Base-by-base conservation (phyloP, 2,888 invertebrate species). In the Notodonta ziczac region DNA sequence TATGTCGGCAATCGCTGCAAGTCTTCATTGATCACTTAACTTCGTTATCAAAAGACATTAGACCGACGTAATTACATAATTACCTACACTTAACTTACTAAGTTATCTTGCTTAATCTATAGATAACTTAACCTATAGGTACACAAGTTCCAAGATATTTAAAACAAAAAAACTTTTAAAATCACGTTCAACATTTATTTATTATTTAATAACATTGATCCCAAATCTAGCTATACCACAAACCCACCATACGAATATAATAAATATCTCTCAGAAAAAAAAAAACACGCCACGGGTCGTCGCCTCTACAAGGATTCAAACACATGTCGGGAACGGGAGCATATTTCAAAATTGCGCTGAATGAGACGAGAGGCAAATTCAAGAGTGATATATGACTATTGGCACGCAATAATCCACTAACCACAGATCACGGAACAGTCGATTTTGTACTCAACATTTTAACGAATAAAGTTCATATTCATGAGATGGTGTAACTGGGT, bases 321-420 rank as follows among this genome's bases (percentile, higher is more conserved):
- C 89, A 89, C 82, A 82, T 91, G 89, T 87, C 82, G 80, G 74
- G 76, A 72, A 73, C 72, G 81, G 80, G 78, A 79, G 81, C 81
- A 87, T 85, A 88, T 87, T 85, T 87, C 81, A 83, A 83, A 75
- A 81, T 75, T 82, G 78, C 75, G 76, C 62, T 70, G 68, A 72
- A 72, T 62, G 67, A 65, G 64, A 44, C 16, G 65, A 65, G 71
- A 73, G 69, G 67, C 67, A 57, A 66, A 69, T 65, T 72, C 56
- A 60, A 58, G 7, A 48, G 44, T 57, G 13, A 16, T 57, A 42
- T 12, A 24, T 42, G 44, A 51, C 5, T 24, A 13, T 13, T 3
- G 24, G 5, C 40, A 56, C 40, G 42, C 56, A 24, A 16, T 12
- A 56, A 44, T 44, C 56, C 24, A 44, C 14, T 10, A 56, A 44